A percentile compares a stretch with the other conserved stretches of the same genome.
Evolutionary conservation across 2,888 invertebrate species (phyloP).

Genomic region (Barypeithes pellucidus): DNA sequence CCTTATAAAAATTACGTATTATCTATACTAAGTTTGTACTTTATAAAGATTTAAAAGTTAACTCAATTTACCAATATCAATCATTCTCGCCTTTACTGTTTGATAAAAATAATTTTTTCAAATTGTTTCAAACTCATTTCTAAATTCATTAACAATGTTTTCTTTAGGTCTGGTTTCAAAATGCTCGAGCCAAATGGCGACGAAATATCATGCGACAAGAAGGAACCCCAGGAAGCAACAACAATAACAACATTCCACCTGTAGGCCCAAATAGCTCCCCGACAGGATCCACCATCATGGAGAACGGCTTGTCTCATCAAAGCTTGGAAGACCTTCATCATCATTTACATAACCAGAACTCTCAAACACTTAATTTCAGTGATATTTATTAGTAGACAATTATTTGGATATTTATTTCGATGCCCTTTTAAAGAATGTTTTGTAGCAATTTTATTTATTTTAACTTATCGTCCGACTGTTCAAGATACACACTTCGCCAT

Average conservation of each 20-base stretch:
- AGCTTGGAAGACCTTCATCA: constrained; percentile 74
- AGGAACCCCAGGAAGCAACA: constrained; percentile 67
- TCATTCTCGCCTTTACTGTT: no score
- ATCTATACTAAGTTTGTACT: no score
- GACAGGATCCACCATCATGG: constrained; percentile 69
- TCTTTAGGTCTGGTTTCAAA: constrained; percentile 98
- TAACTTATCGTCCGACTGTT: no score
- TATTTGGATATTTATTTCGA: not conserved
- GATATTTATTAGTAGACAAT: constrained; percentile 67
- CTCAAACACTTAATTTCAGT: constrained; percentile 68
- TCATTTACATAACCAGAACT: constrained; percentile 72
- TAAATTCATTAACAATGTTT: constrained; percentile 25
- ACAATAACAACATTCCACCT: constrained; percentile 60
- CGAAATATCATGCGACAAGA: constrained; percentile 94
- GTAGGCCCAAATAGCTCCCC: constrained; percentile 65
- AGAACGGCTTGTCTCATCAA: constrained; percentile 72
- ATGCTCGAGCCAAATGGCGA: constrained; percentile 98
- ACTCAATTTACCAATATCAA: no score
- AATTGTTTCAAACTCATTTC: no score
- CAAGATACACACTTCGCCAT: no score
- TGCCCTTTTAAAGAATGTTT: no score
- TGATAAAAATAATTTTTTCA: no score
- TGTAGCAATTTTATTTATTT: not conserved
- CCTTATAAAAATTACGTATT: no score
- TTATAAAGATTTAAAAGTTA: no score